These are phyloP conservation scores for Trematomus loennbergii DNA, from an alignment of 2,113 vertebrate genomes.

Conservation along the genomic window DNA sequence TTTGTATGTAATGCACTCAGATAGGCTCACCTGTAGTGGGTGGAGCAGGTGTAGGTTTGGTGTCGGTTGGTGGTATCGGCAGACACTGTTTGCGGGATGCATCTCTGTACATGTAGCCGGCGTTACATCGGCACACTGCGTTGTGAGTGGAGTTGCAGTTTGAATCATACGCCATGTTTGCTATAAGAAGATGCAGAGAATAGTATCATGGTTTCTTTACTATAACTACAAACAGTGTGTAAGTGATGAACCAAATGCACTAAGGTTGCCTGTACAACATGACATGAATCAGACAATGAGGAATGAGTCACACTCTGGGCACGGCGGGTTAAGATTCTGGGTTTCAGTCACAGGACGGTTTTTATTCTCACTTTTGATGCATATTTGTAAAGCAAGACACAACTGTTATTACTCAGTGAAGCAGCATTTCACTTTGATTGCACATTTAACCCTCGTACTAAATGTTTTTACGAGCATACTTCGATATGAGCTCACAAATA, in stretches of 20 bases:
- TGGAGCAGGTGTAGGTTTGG: slow-evolving; percentile 16
- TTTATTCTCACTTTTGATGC: slow-evolving; percentile 17
- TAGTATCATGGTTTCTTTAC: too few species aligned
- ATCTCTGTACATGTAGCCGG: slow-evolving; percentile 64
- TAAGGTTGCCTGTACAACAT: slow-evolving; percentile 6
- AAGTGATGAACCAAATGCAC: not conserved
- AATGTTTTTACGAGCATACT: not conserved
- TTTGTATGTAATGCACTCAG: not conserved
- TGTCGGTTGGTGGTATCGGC: not conserved
- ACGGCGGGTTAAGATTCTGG: slow-evolving; percentile 12
- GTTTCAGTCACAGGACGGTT: slow-evolving; percentile 41
- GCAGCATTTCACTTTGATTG: slow-evolving; percentile 36
- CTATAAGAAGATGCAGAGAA: slow-evolving; percentile 12
- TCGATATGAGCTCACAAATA: slow-evolving; percentile 16
- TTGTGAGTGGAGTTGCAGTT: slow-evolving; percentile 9
- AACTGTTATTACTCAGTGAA: slow-evolving; percentile 25
- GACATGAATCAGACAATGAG: slow-evolving; percentile 2
- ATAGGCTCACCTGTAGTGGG: slow-evolving; percentile 33
- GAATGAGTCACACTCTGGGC: slow-evolving; percentile 45
- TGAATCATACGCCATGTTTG: slow-evolving; percentile 48
- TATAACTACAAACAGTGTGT: not conserved
- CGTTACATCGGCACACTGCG: slow-evolving; percentile 69
- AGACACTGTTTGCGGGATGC: slow-evolving; percentile 48
- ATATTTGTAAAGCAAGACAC: slow-evolving; percentile 10
- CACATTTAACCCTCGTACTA: slow-evolving; percentile 10